Percentiles rank a stretch among this genome's conserved stretches.
phyloP scores from a whole-genome alignment of 2,113 vertebrate genomes.

The pig (Sus scrofa) region DNA sequence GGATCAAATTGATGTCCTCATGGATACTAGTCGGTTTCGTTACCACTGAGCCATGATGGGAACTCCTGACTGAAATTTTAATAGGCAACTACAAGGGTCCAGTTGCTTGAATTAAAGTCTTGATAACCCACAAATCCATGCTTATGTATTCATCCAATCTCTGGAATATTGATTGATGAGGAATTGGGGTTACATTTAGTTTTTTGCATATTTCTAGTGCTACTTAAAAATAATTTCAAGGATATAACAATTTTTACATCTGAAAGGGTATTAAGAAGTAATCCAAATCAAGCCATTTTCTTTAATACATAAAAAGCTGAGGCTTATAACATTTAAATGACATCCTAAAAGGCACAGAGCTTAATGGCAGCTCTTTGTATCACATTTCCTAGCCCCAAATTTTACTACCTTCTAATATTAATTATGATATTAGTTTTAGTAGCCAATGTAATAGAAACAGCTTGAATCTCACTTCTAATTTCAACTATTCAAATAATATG shows the following conservation, averaged over 20 bases:
- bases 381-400: not conserved
- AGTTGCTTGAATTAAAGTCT: not conserved
- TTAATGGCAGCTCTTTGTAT: not conserved
- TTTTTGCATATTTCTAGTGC: not conserved
- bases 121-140: not conserved
- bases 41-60: too few relatives aligned
- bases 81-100: not conserved
- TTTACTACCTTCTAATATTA: not conserved
- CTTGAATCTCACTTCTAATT: not conserved
- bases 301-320: conserved; percentile 12
- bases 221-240: not conserved
- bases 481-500: not conserved
- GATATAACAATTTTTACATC: not conserved
- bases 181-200: not conserved
- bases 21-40: too few relatives aligned
- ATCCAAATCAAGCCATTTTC: conserved; percentile 14
- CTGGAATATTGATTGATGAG: not conserved
- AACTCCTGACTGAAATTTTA: not conserved
- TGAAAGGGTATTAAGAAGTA: not conserved
- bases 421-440: not conserved
- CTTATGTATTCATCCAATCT: not conserved
- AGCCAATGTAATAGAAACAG: not conserved
- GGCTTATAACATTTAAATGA: not conserved
- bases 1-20: too few relatives aligned
- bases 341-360: not conserved